Evolutionary conservation across 2,888 invertebrate species (phyloP), one percentile per base, ranked within the genome.

Genomic region (Drosophila robusta): DNA sequence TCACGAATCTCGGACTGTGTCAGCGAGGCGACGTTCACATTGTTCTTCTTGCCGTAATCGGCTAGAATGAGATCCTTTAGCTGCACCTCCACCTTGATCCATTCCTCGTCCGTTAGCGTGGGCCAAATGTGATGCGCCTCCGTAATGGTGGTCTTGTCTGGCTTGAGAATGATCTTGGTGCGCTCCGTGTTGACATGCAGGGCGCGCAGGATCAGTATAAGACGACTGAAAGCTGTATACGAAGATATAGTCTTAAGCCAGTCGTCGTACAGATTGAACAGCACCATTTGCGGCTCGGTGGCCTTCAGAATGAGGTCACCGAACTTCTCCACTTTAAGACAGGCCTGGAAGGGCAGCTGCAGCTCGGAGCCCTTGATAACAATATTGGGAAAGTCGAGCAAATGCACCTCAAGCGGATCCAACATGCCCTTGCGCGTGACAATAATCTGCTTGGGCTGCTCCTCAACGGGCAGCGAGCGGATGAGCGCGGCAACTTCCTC

Each of bases 121-220:
- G 99, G 99, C 99, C 99, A 99, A 92, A 99, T 99, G 92, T 99
- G 99, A 94, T 99, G 99, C 0, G 98, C 97, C 92, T 99, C 99
- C 0, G 99, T 99, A 51, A 99, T 96, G 0, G 99, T 99, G 0
- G 99, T 99, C 93, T 99, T 99, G 92, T 99, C 99, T 0, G 99
- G 99, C 92, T 99, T 99, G 58, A 99, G 93, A 51, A 99, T 96
- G 9, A 99, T 98, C 92, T 99, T 99, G 0, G 99, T 99, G 58
- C 99, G 95, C 92, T 99, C 99, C 5, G 99, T 99, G 93, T 99
- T 99, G 42, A 99, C 99, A 92, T 99, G 99, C 24, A 99, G 93
- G 0, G 99, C 99, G 80, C 99, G 94, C 63, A 99, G 94, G 74
- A 99, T 99, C 36, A 99, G 93, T 91, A 99, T 99, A 75, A 99